These are phyloP conservation scores for Ameiurus melas DNA, from an alignment of 2,113 vertebrate species.

Conservation along the genomic window DNA sequence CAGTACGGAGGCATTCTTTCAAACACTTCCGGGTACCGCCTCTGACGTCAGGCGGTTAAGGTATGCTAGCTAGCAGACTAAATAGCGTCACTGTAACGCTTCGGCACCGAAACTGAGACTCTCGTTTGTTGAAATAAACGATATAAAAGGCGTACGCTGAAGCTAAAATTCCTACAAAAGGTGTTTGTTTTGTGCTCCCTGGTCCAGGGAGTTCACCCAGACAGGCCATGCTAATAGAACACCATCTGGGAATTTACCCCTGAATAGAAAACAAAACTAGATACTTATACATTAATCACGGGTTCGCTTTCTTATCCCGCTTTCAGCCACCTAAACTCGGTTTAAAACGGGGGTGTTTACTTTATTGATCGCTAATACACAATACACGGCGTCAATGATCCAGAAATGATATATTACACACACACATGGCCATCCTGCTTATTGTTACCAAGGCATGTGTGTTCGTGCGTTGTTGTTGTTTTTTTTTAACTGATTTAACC, in stretches of 20 bases:
- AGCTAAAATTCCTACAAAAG: background rate
- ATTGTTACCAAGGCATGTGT: background rate
- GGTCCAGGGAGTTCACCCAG: background rate
- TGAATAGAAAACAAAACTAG: background rate
- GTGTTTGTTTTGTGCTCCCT: background rate
- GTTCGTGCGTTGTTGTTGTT: background rate
- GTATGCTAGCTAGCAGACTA: background rate
- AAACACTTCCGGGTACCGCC: background rate
- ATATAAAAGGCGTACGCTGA: background rate
- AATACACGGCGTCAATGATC: background rate
- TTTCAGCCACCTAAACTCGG: background rate
- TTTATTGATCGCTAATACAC: background rate
- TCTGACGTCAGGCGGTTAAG: background rate
- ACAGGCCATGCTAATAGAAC: background rate
- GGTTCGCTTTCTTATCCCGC: background rate
- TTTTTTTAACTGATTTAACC: background rate
- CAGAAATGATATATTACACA: background rate
- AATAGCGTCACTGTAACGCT: background rate
- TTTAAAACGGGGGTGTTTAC: no score
- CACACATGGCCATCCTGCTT: background rate
- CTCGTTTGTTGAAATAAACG: rapidly evolving
- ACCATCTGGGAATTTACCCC: background rate
- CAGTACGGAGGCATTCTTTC: background rate
- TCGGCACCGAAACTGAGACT: background rate
- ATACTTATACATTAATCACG: background rate